phyloP scores from a whole-genome alignment of 2,113 vertebrate genomes.

The Pseudopipra pipra region DNA sequence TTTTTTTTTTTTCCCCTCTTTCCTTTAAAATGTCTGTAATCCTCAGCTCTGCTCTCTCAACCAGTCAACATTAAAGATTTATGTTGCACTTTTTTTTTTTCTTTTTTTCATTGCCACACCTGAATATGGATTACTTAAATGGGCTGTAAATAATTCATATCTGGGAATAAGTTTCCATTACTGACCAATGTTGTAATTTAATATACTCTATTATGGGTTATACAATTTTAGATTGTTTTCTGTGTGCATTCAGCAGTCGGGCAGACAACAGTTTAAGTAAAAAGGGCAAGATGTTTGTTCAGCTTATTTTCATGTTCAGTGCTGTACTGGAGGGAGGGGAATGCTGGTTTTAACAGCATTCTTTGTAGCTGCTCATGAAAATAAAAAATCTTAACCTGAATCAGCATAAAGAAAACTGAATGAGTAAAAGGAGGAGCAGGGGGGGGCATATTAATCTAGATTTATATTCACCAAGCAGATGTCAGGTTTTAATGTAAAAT shows the following conservation, averaged over 20 bases:
- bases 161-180: conserved; percentile 96
- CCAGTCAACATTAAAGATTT: conserved; percentile 90
- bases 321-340: conserved; percentile 64
- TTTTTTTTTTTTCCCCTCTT: neutral
- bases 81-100: conserved; percentile 81
- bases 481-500: conserved; percentile 70
- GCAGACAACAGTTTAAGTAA: conserved; percentile 82
- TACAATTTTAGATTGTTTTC: conserved; percentile 87
- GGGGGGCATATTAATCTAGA: conserved; percentile 59
- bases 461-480: conserved; percentile 68
- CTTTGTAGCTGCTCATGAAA: conserved; percentile 64
- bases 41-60: conserved; percentile 83
- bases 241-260: conserved; percentile 75
- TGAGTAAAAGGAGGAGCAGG: conserved; percentile 11
- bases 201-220: conserved; percentile 93
- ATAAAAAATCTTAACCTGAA: conserved; percentile 73
- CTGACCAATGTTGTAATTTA: conserved; percentile 92
- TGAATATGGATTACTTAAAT: conserved; percentile 99
- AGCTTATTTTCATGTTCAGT: conserved; percentile 73
- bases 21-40: conserved; percentile 83
- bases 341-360: conserved; percentile 56
- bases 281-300: conserved; percentile 77
- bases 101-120: conserved; percentile 90
- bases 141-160: conserved; percentile 99
- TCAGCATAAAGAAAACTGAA: conserved; percentile 69